Base-by-base conservation (phyloP, 2,888 invertebrate species). In the Pedicia rivosa region DNA sequence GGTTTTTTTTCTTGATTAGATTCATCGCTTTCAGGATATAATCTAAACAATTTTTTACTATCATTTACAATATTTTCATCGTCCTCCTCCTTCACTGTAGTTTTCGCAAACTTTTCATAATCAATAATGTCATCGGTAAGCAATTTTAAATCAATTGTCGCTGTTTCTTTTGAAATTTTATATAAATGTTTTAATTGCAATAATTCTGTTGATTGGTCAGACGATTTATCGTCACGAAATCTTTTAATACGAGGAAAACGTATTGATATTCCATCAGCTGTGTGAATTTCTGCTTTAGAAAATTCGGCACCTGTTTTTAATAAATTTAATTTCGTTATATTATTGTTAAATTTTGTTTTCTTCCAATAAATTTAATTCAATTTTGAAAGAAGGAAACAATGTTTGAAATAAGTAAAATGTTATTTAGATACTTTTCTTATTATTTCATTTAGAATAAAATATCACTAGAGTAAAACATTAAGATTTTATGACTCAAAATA, bases 231-330 rank as follows among this genome's bases (percentile, higher is more conserved):
- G 37, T 72, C 63, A 37, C 94, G 68, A 43, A 90, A 74, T 46
- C 69, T 70, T 0, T 82, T 80, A 1, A 94, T 84, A 46, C 94
- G 70, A 1, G 94, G 94, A 64, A 94, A 94, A 37, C 94, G 67
- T 31, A 92, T 86, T 3, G 92, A 92, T 49, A 95, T 91, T 2
- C 92, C 90, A 48, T 81, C 77, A 0, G 92, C 92, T 2, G 92
- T 92, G 54, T 95, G 94, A 5, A 80, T 70, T 39, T 78, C 78
- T 3, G 81, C 78, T 55, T 78, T 74, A 3, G 81, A 78, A 45
- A 82, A 72, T 57, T 82, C 82, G 0, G 82, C 81, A 1, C 81
- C 72, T 66, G 54, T 13, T 54, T 57, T 42, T n/a, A 27, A 14
- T 4, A 26, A 17, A 24, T 26, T 9, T 9, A 14, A 8, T 30